Conservation (phyloP, 2,113 vertebrate species). For the Psophia crepitans region DNA sequence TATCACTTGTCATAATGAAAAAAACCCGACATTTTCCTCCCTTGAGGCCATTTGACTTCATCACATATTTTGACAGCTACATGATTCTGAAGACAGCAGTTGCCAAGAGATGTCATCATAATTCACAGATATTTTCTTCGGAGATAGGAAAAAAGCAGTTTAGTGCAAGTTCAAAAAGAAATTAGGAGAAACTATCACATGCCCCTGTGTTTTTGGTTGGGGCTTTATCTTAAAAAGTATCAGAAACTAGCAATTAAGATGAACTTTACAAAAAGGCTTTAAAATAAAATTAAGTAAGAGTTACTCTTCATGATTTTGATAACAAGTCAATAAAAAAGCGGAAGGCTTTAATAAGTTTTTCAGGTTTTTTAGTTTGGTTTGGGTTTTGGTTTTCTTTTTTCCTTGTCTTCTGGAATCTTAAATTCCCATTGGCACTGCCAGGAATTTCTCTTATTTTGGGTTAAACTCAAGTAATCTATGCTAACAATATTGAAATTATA, state of each 20-base stretch:
- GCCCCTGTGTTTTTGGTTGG: background rate
- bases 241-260: background rate
- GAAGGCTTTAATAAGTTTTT: background rate
- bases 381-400: background rate
- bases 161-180: conserved; percentile 16
- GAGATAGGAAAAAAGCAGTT: conserved; percentile 25
- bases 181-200: background rate
- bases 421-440: background rate
- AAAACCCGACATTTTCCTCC: conserved; percentile 49
- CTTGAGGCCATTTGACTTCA: conserved; percentile 61
- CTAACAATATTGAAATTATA: background rate
- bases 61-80: conserved; percentile 62
- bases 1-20: conserved; percentile 53
- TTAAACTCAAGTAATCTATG: background rate
- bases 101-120: conserved; percentile 50
- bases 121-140: conserved; percentile 39
- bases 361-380: background rate
- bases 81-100: conserved; percentile 35
- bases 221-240: background rate
- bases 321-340: background rate
- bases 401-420: background rate
- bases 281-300: background rate
- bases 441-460: background rate
- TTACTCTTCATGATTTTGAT: background rate
- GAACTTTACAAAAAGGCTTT: background rate